These are phyloP conservation scores for Xyliphius kryptos DNA, from an alignment of 2,113 vertebrate genomes.

Conservation along the genomic window DNA sequence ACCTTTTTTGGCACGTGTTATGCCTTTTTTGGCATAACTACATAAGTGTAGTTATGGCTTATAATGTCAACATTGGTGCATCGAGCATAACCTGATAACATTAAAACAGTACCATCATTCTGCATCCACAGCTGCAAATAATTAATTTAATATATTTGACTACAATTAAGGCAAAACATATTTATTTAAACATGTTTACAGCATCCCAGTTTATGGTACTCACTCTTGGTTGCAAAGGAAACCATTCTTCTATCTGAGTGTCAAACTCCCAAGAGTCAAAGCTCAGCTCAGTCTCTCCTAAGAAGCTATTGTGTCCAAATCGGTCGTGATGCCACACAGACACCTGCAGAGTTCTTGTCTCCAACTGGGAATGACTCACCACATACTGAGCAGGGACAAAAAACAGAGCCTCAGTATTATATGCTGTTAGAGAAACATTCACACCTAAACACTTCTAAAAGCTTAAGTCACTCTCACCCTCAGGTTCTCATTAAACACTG, in stretches of 20 bases:
- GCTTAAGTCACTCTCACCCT: slow-evolving; percentile 66
- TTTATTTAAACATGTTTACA: neutral
- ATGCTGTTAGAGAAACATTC: slow-evolving; percentile 1
- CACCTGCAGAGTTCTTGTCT: slow-evolving; percentile 86
- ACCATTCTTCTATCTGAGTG: slow-evolving; percentile 81
- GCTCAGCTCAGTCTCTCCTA: slow-evolving; percentile 91
- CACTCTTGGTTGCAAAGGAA: slow-evolving; percentile 87
- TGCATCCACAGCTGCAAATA: neutral
- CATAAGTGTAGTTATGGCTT: no score
- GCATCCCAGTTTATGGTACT: neutral
- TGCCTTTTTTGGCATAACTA: no score
- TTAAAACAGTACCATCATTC: no score
- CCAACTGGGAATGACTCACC: slow-evolving; percentile 92
- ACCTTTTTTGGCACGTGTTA: no score
- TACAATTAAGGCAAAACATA: neutral
- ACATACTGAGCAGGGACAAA: slow-evolving; percentile 72
- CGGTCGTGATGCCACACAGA: slow-evolving; percentile 96
- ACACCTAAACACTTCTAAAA: neutral
- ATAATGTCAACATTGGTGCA: neutral
- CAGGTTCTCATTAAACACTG: slow-evolving; percentile 87
- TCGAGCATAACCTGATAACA: neutral
- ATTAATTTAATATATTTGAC: neutral
- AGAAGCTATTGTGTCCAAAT: slow-evolving; percentile 89
- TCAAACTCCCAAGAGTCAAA: slow-evolving; percentile 95
- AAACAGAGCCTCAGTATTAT: slow-evolving; percentile 22